Conservation (phyloP, 2,888 invertebrate genomes). For the Caenorhabditis wallacei region DNA sequence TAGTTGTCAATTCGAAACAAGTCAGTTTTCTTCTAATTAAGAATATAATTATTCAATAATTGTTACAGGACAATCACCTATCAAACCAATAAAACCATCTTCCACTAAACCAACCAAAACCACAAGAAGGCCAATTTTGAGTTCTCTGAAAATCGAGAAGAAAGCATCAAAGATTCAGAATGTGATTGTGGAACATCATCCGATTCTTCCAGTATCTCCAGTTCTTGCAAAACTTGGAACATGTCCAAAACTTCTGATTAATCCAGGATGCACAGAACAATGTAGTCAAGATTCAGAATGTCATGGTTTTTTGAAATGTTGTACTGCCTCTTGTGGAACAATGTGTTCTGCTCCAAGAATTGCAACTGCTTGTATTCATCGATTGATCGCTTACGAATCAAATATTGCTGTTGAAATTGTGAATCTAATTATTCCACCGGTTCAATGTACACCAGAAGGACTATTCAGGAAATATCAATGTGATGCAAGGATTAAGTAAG, state of each 20-base stretch:
- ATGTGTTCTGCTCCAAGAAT: conserved; percentile 63
- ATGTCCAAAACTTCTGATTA: conserved; percentile 64
- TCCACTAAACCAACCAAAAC: conserved; percentile 16
- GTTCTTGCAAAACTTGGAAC: conserved; percentile 62
- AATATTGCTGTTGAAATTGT: conserved; percentile 39
- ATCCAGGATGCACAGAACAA: conserved; percentile 69
- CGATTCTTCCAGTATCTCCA: conserved; percentile 26
- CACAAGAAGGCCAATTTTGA: conserved; percentile 46
- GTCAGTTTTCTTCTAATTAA: background rate
- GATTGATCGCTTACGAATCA: conserved; percentile 71
- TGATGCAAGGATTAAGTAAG: conserved; percentile 67
- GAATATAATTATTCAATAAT: background rate
- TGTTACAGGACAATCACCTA: conserved; percentile 32
- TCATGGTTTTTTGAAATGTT: conserved; percentile 78
- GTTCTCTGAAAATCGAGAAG: conserved; percentile 57
- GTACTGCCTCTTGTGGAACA: conserved; percentile 78
- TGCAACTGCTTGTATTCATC: conserved; percentile 77
- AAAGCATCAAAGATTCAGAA: conserved; percentile 55
- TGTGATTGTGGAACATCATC: conserved; percentile 45
- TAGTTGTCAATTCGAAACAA: conserved; percentile 73
- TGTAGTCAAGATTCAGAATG: conserved; percentile 77
- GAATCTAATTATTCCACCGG: conserved; percentile 64
- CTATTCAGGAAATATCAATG: conserved; percentile 77
- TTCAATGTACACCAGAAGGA: conserved; percentile 77
- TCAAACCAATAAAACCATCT: conserved; percentile 43